Evolutionary conservation across 2,113 vertebrate genomes (phyloP).

Genomic region (Callocephalon fimbriatum): DNA sequence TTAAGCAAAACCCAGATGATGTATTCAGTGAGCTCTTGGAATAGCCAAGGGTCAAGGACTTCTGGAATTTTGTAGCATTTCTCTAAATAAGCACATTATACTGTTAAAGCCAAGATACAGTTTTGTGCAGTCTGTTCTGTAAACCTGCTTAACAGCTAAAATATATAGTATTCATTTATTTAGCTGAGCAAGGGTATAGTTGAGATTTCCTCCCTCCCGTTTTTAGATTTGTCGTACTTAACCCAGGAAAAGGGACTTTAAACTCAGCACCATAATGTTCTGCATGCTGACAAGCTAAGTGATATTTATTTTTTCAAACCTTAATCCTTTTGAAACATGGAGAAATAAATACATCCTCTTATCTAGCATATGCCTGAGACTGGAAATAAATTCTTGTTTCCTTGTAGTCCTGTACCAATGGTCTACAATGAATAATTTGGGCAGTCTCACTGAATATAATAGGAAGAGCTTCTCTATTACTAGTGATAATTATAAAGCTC

Average conservation of each 20-base stretch:
- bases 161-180: slow-evolving; percentile 78
- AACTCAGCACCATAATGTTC: slow-evolving; percentile 77
- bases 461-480: slow-evolving; percentile 83
- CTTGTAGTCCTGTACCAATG: slow-evolving; percentile 68
- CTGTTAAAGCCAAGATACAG: slow-evolving; percentile 61
- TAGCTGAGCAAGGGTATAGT: slow-evolving; percentile 75
- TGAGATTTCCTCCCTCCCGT: slow-evolving; percentile 37
- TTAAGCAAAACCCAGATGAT: slow-evolving; percentile 85
- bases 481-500: slow-evolving; percentile 84
- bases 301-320: slow-evolving; percentile 85
- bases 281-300: slow-evolving; percentile 81
- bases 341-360: slow-evolving; percentile 87
- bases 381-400: slow-evolving; percentile 85
- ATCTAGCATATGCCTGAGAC: slow-evolving; percentile 82
- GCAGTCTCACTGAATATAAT: slow-evolving; percentile 79
- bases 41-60: slow-evolving; percentile 81
- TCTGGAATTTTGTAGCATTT: slow-evolving; percentile 74
- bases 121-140: slow-evolving; percentile 64
- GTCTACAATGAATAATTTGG: slow-evolving; percentile 83
- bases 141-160: slow-evolving; percentile 68
- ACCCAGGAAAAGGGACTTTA: slow-evolving; percentile 73
- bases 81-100: slow-evolving; percentile 76
- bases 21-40: slow-evolving; percentile 74
- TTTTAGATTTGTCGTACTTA: slow-evolving; percentile 74
- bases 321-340: slow-evolving; percentile 87